Base-by-base conservation (phyloP, 53 echinoderm and acorn worm species). In the Paelopatides confundens region DNA sequence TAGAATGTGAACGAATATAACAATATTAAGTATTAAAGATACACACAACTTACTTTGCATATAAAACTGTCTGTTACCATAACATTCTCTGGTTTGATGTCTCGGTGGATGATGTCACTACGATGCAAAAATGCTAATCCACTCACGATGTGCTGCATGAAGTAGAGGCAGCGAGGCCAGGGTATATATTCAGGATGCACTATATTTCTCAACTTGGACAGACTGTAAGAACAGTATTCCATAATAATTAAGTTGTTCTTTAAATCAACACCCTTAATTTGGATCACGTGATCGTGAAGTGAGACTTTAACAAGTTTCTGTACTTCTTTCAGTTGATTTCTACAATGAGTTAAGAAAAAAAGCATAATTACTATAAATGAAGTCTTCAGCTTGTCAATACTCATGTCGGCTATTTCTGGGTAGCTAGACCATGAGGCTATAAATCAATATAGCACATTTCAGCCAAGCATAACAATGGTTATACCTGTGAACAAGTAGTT, bases 121-220 rank as follows among this genome's bases (percentile, higher is more conserved):
- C 21, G 79, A 30, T 79, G 79, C 13, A 79, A 3, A 31, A 52
- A 79, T 32, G 27, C 27, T 17, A 79, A 13, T 26, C 79, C 79
- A 33, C 79, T 79, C 79, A 79, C 18, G 28, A 79, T 79, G 34
- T 79, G 79, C 8, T 79, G 79, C 79, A 79, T 79, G 21, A 79
- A 79, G 53, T 34, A 3, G 7, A 79, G 33, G 53, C 79, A 79
- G 12, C 53, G 79, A 14, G 79, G 79, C 79, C 79, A 79, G 13
- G 79, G 79, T 51, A 79, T 54, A 28, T 47, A 52, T 52, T 27
- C 18, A 1, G 28, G 18, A 0, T 21, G 4, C 54, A 79, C 9
- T 1, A 0, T 53, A 3, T 79, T 18, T 30, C 79, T 50, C 17
- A 79, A 27, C 10, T 12, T 21, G 6, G 40, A 30, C 12, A 79